Evolutionary conservation across 2,797 vertebrate species (phyloP), one percentile per base, ranked within the genome.

Genomic region (Sparus aurata): DNA sequence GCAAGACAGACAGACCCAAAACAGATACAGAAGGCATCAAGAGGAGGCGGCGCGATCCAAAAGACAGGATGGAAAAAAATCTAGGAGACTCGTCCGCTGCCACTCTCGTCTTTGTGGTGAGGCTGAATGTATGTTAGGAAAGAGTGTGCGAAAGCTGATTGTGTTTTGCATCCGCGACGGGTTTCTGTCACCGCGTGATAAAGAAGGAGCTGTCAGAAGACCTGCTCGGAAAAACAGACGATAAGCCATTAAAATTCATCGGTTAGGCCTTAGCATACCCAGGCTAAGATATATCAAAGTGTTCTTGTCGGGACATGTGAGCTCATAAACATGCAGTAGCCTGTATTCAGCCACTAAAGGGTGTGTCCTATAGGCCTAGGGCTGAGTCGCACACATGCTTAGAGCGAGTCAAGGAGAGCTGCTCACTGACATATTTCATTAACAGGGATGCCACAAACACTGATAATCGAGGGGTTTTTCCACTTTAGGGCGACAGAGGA

Each of bases 271-370:
- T 12, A 47, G 49, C 22, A 50, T 16, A 49, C 12, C 3, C 5
- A 0, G 17, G 30, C 46, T 62, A 13, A 34, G 47, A 70, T 61
- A 69, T 54, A 81, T 81, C 65, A 76, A 67, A 59, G 66, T 16
- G 53, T 46, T 16, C 92, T 78, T 90, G 92, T 91, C 65, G 45
- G 61, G 81, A 66, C 91, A 53, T 68, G 91, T 53, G 50, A 65
- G 79, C 47, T 76, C 17, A 12, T 66, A 83, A 87, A 83, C 92
- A 50, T 86, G 91, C 83, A 73, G 71, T 27, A 80, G 85, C 91
- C 78, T 93, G 93, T 30, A 41, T 62, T 79, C 53, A 85, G 75
- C 54, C 62, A 80, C 68, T 58, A 66, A 81, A 80, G 83, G 88
- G 87, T 79, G 87, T 84, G 88, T 87, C 82, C 78, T 63, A 46